These are phyloP conservation scores for Cheilosia grossa DNA, from an alignment of 2,888 invertebrate genomes.

Conservation along the genomic window DNA sequence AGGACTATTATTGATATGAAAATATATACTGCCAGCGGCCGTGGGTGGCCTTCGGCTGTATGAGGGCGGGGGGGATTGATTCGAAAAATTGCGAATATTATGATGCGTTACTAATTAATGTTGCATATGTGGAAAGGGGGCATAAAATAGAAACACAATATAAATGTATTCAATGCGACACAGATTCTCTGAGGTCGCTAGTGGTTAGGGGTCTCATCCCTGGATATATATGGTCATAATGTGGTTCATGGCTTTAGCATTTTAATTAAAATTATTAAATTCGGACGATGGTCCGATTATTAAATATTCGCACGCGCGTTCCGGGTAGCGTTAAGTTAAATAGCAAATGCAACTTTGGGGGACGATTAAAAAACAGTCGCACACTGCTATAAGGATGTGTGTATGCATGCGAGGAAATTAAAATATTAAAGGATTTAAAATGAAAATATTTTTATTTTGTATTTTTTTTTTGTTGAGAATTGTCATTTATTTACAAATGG, in stretches of 20 bases:
- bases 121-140: conserved; percentile 45
- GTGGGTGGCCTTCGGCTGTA: no score
- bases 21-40: no score
- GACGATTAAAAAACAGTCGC: conserved; percentile 22
- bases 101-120: conserved; percentile 74
- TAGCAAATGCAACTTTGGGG: conserved; percentile 14
- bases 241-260: conserved; percentile 59
- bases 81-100: conserved; percentile 60
- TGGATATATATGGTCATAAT: conserved; percentile 44
- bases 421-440: conserved; percentile 70
- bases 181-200: conserved; percentile 62
- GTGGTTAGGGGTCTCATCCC: conserved; percentile 1
- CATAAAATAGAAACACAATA: conserved; percentile 57
- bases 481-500: not conserved
- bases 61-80: conserved; percentile 30
- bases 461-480: not conserved
- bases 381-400: not conserved
- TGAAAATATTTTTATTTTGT: conserved; percentile 56
- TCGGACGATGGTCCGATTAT: conserved; percentile 43
- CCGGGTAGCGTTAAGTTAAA: conserved; percentile 5
- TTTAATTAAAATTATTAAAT: conserved; percentile 72
- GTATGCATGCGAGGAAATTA: conserved; percentile 39
- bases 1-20: conserved; percentile 41
- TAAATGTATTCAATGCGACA: conserved; percentile 63
- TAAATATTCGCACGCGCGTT: conserved; percentile 24